Evolutionary conservation across 2,888 invertebrate species (phyloP), one percentile per base, ranked within the genome.

Genomic region (Phalangium opilio): DNA sequence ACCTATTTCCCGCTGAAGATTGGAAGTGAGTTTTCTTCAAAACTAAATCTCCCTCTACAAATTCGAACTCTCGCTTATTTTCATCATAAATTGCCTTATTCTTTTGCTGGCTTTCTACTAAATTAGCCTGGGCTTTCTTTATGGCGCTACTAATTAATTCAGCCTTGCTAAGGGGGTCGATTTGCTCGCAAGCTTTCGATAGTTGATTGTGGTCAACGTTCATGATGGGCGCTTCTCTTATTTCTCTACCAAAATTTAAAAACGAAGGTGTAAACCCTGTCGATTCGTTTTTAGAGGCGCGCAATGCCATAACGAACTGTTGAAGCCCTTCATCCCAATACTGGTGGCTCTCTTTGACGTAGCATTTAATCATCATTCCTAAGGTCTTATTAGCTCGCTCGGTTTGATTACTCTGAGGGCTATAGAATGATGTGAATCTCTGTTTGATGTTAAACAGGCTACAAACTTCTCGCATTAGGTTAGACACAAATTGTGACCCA

Each of bases 361-460:
- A 10, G 1, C 48, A 45, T 17, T 44, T 46, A 3, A 52, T 32
- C 12, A 14, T 40, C 15, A 42, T 42, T 14, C 41, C 49, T 8
- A 47, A 39, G 18, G 43, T 44, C 1, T 43, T 34, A 17, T 51
- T 45, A 21, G 45, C 44, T 2, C 43, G 2, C 14, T 51, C 49
- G 1, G 48, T 43, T 4, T 45, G 52, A 14, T 52, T 50, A 11
- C 42, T 44, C 19, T 48, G 41, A 1, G 44, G 50, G 21, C 43
- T 39, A 14, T 50, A 52, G 4, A 41, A 18, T 5, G 49, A 39
- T 4, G 32, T 40, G n/a, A 20, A 35, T n/a, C 11, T 11, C 18
- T 50, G 19, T 10, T 27, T 14, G 20, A 45, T 40, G 10, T 44
- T 40, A 11, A 44, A 15, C 2, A 21, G 11, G 15, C 8, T 35